Evolutionary conservation across 2,797 vertebrate genomes (phyloP).

Genomic region (Phoxinus dragarum): DNA sequence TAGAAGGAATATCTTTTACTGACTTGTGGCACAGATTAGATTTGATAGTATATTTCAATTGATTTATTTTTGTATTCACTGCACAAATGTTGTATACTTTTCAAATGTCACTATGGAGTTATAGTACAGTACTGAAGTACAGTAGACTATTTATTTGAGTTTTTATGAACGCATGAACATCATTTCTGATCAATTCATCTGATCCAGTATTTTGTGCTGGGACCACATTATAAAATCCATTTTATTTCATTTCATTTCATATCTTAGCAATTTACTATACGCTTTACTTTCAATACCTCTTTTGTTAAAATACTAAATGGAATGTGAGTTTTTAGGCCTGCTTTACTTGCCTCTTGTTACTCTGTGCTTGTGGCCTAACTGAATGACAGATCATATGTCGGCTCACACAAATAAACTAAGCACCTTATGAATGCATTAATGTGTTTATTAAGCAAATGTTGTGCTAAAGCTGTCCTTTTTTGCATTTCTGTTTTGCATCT

Average conservation of each 20-base stretch:
- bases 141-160: not conserved
- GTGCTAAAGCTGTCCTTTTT: not conserved
- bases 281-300: not conserved
- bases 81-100: constrained; percentile 2
- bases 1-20: not conserved
- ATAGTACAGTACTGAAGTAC: not conserved
- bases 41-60: constrained; percentile 8
- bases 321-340: not conserved
- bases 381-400: not conserved
- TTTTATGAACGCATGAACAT: not conserved
- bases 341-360: not conserved
- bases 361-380: not conserved
- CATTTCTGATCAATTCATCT: not conserved
- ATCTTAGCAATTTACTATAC: not conserved
- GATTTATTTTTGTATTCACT: constrained; percentile 44
- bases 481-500: not conserved
- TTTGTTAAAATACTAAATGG: not conserved
- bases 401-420: not conserved
- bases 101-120: not conserved
- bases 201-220: not conserved
- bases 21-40: not conserved
- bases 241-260: not conserved
- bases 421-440: not conserved
- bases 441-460: constrained; percentile 4
- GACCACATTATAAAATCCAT: constrained; percentile 7